Conservation (phyloP, 2,888 invertebrate species). For the Diarsia dahlii region DNA sequence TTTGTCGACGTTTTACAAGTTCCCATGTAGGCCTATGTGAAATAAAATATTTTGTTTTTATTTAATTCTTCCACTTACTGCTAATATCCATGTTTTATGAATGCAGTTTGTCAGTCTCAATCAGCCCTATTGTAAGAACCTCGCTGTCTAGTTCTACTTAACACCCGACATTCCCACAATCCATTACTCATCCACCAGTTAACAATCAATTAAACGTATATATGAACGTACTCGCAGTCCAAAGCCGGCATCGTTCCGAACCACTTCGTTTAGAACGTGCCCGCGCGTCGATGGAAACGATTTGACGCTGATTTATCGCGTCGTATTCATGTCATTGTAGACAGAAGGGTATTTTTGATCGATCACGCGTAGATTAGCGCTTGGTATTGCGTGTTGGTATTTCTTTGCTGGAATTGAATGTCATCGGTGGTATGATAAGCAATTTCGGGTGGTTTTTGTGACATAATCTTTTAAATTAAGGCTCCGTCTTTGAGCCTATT, state of each 20-base stretch:
- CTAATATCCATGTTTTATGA: background rate
- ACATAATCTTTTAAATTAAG: background rate
- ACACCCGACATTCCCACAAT: constrained; percentile 21
- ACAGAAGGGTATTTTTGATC: constrained; percentile 46
- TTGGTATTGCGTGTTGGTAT: constrained; percentile 9
- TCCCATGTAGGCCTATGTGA: too few species aligned
- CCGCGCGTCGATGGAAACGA: constrained; percentile 40
- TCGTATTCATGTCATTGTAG: constrained; percentile 40
- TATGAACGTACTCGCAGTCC: constrained; percentile 41
- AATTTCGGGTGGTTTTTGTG: background rate
- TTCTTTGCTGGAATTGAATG: constrained; percentile 19
- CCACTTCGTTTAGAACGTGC: constrained; percentile 19
- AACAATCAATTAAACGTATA: constrained; percentile 41
- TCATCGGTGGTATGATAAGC: background rate
- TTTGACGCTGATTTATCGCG: constrained; percentile 53
- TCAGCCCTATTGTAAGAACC: background rate
- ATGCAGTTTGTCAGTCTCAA: background rate
- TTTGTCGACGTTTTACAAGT: too few species aligned
- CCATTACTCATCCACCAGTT: constrained; percentile 20
- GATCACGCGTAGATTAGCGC: constrained; percentile 43
- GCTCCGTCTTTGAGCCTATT: background rate
- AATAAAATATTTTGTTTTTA: too few species aligned
- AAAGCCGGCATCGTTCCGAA: constrained; percentile 30
- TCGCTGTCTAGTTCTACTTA: constrained; percentile 10
- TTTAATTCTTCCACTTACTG: too few species aligned